phyloP scores from a whole-genome alignment of 2,113 vertebrate genomes.

The Philantomba maxwellii region DNA sequence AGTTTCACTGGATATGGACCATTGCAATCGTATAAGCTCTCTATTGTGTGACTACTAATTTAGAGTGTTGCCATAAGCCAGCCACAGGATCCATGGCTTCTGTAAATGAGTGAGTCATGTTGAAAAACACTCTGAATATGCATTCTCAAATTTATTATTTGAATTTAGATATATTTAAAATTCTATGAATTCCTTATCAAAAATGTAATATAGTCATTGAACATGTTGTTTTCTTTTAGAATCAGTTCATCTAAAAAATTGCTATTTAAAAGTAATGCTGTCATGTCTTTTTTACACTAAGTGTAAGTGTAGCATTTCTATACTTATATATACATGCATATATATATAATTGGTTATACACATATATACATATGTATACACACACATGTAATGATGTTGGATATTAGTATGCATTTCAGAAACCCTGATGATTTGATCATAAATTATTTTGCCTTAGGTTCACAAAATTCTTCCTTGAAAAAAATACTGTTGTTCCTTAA shows the following conservation, averaged over 20 bases:
- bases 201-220: slow-evolving; percentile 35
- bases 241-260: neutral
- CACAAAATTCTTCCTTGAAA: slow-evolving; percentile 49
- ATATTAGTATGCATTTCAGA: neutral
- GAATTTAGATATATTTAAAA: slow-evolving; percentile 51
- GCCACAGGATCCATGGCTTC: slow-evolving; percentile 62
- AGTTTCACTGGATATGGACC: slow-evolving; percentile 78
- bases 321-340: neutral
- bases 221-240: neutral
- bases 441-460: slow-evolving; percentile 60
- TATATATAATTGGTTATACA: neutral
- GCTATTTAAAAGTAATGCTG: neutral
- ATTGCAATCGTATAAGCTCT: slow-evolving; percentile 77
- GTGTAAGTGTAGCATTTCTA: neutral
- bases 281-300: neutral
- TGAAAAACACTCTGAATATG: slow-evolving; percentile 61
- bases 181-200: slow-evolving; percentile 24
- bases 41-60: slow-evolving; percentile 76
- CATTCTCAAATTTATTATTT: slow-evolving; percentile 42
- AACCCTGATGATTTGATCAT: slow-evolving; percentile 33
- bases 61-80: slow-evolving; percentile 71
- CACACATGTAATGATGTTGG: neutral
- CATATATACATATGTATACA: neutral
- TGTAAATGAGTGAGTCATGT: slow-evolving; percentile 71
- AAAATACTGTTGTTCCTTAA: slow-evolving; percentile 44